Evolutionary conservation across 1,140 invertebrate genomes (phyloP).

Genomic region (Dendroctonus ponderosae): DNA sequence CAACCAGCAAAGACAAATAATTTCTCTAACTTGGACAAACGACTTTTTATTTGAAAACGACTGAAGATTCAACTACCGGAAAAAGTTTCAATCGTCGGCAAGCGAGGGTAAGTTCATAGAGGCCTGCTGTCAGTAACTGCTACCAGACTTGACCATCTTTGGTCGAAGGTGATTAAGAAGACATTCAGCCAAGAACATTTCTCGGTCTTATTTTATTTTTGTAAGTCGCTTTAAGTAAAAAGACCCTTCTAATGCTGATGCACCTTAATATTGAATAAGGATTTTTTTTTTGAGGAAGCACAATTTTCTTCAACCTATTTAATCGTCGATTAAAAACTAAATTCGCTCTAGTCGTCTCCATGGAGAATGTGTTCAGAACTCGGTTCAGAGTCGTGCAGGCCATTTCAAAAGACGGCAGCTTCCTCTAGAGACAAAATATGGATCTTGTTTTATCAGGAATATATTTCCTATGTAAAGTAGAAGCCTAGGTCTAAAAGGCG

Average conservation of each 20-base stretch:
- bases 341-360: too few relatives aligned
- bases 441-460: slow-evolving; percentile 1
- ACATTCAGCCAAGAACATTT: slow-evolving; percentile 30
- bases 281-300: too few relatives aligned
- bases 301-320: too few relatives aligned
- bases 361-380: too few relatives aligned
- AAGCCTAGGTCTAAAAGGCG: slow-evolving; percentile 11
- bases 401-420: neutral
- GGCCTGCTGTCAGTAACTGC: slow-evolving; percentile 36
- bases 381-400: neutral
- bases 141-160: slow-evolving; percentile 47
- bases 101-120: slow-evolving; percentile 48
- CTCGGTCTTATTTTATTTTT: slow-evolving; percentile 20
- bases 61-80: slow-evolving; percentile 43
- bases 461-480: slow-evolving; percentile 16
- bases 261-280: too few relatives aligned
- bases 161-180: slow-evolving; percentile 42
- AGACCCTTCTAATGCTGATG: neutral
- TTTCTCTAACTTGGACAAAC: slow-evolving; percentile 46
- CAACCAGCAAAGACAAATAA: slow-evolving; percentile 16
- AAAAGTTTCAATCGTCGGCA: slow-evolving; percentile 46
- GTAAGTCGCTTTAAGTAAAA: slow-evolving; percentile 8
- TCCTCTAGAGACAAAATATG: neutral
- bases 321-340: too few relatives aligned
- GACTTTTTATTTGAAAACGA: slow-evolving; percentile 45